phyloP scores from a whole-genome alignment of 2,888 invertebrate species.

The Lepidocyrtoides sp. region DNA sequence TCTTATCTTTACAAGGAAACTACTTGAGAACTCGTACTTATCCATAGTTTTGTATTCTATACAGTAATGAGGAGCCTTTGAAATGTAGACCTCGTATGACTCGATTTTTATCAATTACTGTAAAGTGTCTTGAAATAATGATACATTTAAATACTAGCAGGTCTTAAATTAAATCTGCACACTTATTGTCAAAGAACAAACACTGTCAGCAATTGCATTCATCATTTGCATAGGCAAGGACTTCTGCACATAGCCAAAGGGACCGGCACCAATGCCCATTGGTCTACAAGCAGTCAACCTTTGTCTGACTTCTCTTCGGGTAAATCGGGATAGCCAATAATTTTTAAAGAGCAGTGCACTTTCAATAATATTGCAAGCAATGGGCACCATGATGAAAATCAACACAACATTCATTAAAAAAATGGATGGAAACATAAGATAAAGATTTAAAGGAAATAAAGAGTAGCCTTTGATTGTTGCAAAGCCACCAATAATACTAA shows the following conservation, averaged over 20 bases:
- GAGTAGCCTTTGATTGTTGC: conserved; percentile 21
- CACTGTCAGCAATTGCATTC: conserved; percentile 32
- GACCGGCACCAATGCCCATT: conserved; percentile 51
- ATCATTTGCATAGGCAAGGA: conserved; percentile 56
- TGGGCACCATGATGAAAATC: conserved; percentile 38
- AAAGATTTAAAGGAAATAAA: not conserved
- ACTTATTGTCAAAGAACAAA: conserved; percentile 30
- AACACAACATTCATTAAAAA: not conserved
- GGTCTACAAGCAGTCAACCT: conserved; percentile 36
- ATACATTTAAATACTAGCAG: too few relatives aligned
- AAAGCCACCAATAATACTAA: conserved; percentile 41
- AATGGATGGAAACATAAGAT: conserved; percentile 17
- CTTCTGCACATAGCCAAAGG: conserved; percentile 46
- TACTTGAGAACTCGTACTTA: too few relatives aligned
- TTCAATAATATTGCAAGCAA: conserved; percentile 49
- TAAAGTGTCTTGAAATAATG: too few relatives aligned
- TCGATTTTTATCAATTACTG: too few relatives aligned
- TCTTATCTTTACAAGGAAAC: too few relatives aligned
- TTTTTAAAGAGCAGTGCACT: conserved; percentile 1
- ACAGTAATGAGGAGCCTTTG: too few relatives aligned
- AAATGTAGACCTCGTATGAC: too few relatives aligned
- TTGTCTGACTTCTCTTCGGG: not conserved
- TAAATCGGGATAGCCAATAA: conserved; percentile 50
- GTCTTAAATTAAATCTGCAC: not conserved
- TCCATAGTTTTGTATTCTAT: too few relatives aligned